A percentile compares a stretch with the other conserved stretches of the same genome.
phyloP scores from a whole-genome alignment of 2,797 vertebrate genomes.

The Apogon talboti region DNA sequence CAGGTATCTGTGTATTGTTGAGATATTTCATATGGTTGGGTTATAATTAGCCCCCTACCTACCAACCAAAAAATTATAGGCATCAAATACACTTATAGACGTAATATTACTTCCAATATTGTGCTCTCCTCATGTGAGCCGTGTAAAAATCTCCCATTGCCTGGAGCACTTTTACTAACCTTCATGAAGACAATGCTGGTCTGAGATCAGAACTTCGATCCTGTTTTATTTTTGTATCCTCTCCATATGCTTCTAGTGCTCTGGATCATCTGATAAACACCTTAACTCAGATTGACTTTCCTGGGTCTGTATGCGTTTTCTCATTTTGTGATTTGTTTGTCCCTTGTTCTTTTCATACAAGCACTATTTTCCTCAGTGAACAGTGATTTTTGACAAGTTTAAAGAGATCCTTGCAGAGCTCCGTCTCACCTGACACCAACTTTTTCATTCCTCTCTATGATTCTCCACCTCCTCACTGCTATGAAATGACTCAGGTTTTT shows the following conservation, averaged over 20 bases:
- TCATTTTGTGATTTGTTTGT: conserved; percentile 15
- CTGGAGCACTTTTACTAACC: conserved; percentile 17
- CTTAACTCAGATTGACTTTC: neutral
- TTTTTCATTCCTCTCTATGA: conserved; percentile 22
- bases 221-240: conserved; percentile 11
- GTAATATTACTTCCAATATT: conserved; percentile 3
- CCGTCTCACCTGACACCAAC: neutral
- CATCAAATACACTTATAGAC: neutral
- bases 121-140: conserved; percentile 6
- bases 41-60: conserved; percentile 2
- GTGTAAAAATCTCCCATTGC: conserved; percentile 24
- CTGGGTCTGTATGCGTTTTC: conserved; percentile 2
- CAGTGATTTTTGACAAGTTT: conserved; percentile 18
- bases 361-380: neutral
- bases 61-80: neutral
- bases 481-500: conserved; percentile 15
- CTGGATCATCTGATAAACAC: conserved; percentile 15
- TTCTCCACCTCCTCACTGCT: conserved; percentile 15
- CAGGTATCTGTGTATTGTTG: neutral
- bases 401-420: conserved; percentile 14
- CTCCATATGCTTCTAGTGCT: conserved; percentile 12
- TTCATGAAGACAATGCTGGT: conserved; percentile 10
- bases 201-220: conserved; percentile 3
- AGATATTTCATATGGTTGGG: conserved; percentile 7
- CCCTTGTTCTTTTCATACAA: conserved; percentile 16